Conservation (phyloP, 2,888 invertebrate genomes). For the Enchytraeus crypticus region DNA sequence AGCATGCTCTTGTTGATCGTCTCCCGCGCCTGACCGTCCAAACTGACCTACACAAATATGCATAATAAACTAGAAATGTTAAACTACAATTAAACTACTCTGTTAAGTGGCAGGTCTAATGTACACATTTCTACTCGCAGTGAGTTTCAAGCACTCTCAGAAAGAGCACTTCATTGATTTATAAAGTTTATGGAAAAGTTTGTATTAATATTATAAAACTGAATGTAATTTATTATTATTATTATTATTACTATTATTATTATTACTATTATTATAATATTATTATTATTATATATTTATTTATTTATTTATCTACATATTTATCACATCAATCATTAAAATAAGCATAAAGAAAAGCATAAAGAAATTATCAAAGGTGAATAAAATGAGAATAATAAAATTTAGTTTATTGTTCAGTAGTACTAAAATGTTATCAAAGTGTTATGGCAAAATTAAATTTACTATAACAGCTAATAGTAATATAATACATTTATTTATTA, state of each 20-base stretch:
- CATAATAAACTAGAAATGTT: no score
- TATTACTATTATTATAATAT: background rate
- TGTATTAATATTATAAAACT: no score
- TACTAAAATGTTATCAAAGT: no score
- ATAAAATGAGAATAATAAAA: background rate
- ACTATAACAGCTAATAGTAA: no score
- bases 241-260: background rate
- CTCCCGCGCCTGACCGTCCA: conserved; percentile 95
- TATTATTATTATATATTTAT: background rate
- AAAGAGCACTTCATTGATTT: no score
- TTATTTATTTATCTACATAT: background rate
- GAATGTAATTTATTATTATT: background rate
- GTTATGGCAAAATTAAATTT: no score
- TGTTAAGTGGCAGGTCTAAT: no score
- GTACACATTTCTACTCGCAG: no score
- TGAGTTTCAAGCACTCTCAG: no score
- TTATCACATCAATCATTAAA: background rate
- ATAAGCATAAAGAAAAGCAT: background rate
- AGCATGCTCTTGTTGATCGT: conserved; percentile 97
- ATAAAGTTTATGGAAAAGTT: no score
- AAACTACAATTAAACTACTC: no score
- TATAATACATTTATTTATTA: no score
- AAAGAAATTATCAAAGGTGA: background rate
- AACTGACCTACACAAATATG: conserved; percentile 66
- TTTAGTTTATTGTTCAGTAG: background rate